Conservation (phyloP, 53 echinoderm and acorn worm genomes). For the Luidia sarsii region DNA sequence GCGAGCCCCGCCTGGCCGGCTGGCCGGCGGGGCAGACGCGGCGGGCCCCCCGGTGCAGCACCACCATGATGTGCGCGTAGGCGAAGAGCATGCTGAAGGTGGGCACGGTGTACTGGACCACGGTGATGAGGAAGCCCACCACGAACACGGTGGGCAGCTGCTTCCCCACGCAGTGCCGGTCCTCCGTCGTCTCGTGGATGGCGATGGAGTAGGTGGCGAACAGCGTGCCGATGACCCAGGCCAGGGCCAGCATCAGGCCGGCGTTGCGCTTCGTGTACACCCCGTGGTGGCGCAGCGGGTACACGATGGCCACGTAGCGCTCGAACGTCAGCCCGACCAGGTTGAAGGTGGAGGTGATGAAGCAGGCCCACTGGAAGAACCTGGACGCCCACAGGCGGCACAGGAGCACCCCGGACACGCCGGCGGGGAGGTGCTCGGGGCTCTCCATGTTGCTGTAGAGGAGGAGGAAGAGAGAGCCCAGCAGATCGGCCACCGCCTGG, state of each 20-base stretch:
- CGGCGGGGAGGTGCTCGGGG: slow-evolving; percentile 7
- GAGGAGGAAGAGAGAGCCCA: slow-evolving; percentile 75
- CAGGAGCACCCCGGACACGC: slow-evolving; percentile 54
- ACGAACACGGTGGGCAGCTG: background rate
- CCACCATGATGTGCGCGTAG: slow-evolving; percentile 59
- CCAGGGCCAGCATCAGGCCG: slow-evolving; percentile 25
- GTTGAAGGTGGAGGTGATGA: slow-evolving; percentile 88
- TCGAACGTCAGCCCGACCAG: slow-evolving; percentile 82
- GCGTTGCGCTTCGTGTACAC: slow-evolving; percentile 60
- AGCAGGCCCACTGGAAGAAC: slow-evolving; percentile 79
- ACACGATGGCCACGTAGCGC: slow-evolving; percentile 82
- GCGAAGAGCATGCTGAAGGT: slow-evolving; percentile 72
- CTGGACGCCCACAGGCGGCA: slow-evolving; percentile 84
- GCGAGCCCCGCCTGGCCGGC: no score
- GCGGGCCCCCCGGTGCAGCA: slow-evolving; percentile 52
- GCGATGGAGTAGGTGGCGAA: slow-evolving; percentile 51
- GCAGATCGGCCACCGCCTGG: slow-evolving; percentile 77
- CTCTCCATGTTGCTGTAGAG: slow-evolving; percentile 20
- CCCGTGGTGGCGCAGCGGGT: slow-evolving; percentile 70
- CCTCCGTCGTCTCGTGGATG: background rate
- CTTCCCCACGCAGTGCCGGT: slow-evolving; percentile 13
- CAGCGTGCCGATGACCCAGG: slow-evolving; percentile 68
- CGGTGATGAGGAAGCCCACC: slow-evolving; percentile 59
- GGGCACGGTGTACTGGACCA: slow-evolving; percentile 78
- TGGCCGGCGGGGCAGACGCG: background rate